Conservation (phyloP, 1,140 invertebrate genomes). For the Sminthurides bifidus region DNA sequence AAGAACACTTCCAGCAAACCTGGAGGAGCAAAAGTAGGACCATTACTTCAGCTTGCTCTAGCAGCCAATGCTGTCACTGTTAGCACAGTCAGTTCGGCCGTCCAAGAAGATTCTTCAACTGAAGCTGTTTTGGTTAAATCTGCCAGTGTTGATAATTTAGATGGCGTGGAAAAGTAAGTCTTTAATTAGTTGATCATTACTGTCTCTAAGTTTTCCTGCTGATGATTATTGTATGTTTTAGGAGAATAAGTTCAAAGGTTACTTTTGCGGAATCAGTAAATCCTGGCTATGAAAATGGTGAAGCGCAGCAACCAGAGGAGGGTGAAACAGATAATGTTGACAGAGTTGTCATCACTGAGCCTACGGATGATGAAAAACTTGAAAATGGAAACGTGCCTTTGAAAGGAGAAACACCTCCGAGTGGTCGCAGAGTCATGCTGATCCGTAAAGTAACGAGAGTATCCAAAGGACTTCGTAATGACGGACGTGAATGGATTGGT, state of each 20-base stretch:
- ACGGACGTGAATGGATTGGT: constrained; percentile 24
- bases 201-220: too few species aligned
- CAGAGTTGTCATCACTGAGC: too few species aligned
- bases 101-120: constrained; percentile 7
- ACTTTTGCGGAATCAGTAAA: too few species aligned
- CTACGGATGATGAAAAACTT: too few species aligned
- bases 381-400: constrained; percentile 14
- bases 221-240: too few species aligned
- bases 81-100: constrained; percentile 10
- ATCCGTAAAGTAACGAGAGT: constrained; percentile 28
- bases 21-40: constrained; percentile 39
- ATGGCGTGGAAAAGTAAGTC: background rate
- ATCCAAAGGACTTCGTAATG: constrained; percentile 21
- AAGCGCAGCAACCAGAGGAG: too few species aligned
- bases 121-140: background rate
- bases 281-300: too few species aligned
- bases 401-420: constrained; percentile 30
- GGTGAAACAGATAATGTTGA: too few species aligned
- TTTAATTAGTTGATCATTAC: background rate
- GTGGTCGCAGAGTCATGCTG: constrained; percentile 13
- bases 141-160: background rate
- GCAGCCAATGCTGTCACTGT: constrained; percentile 30
- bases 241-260: too few species aligned
- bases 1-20: constrained; percentile 46
- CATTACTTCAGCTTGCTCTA: constrained; percentile 31